Evolutionary conservation across 2,888 invertebrate species (phyloP), one percentile per base, ranked within the genome.

Genomic region (Unio delphinus): DNA sequence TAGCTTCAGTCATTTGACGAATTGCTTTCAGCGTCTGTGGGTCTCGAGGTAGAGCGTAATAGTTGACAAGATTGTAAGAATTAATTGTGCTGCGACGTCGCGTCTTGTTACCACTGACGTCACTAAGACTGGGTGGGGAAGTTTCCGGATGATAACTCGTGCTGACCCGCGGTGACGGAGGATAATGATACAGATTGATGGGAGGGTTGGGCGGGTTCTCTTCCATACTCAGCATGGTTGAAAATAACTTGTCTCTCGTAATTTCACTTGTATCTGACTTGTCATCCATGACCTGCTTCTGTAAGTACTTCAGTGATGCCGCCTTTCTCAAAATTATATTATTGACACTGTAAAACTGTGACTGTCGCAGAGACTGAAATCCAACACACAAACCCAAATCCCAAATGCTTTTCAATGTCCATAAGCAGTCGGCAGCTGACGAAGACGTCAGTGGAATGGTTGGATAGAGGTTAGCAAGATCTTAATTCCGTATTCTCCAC

Each of bases 71-170:
- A 26, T 80, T 82, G 62, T 82, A 83, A 3, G 83, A 83, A 67
- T 85, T 81, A 28, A 80, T 80, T 1, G 86, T 85, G 65, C 84
- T 84, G 23, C 84, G 76, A n/a, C 85, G 79, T 23, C 83, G 74
- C 20, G 77, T 78, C 61, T 81, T 81, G 60, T 79, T 73, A 7
- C 75, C 26, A 55, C 77, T 77, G 4, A 74, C 67, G 54, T 77
- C 77, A 65, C 60, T 59, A 30, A 77, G 61, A 63, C 77, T 77
- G n/a, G 75, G 77, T 54, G 73, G 69, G 5, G 77, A 77, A 11
- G 74, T 69, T 55, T 73, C 64, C 15, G 70, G 72, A 57, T 73
- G 73, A 63, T 73, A 77, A 54, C 72, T 69, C 4, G 72, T 68
- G 64, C 75, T 75, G 23, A 77, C 75, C 23, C 75, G 71, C 3